Percentiles rank a stretch among this genome's conserved stretches.
These are phyloP conservation scores for Hystrix cristata DNA, from an alignment of 2,113 vertebrate species.

Conservation along the genomic window DNA sequence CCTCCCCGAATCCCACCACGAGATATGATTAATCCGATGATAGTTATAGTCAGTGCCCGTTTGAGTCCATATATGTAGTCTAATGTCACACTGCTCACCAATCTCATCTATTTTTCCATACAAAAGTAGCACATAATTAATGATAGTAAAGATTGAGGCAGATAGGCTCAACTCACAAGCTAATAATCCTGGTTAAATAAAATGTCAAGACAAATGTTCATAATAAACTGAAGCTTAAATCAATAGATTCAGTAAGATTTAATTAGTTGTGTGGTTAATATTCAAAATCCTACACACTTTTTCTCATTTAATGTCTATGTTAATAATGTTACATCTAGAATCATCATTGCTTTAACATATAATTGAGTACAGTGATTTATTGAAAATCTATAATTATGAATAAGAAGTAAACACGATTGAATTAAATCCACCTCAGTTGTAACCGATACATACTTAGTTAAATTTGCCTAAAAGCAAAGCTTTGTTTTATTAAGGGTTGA, in stretches of 20 bases:
- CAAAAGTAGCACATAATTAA: constrained; percentile 1
- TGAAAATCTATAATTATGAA: constrained; percentile 49
- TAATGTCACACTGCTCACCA: neutral
- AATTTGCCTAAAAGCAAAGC: constrained; percentile 33
- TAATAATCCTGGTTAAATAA: constrained; percentile 56
- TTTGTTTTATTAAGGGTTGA: constrained; percentile 10
- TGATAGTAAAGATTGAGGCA: neutral
- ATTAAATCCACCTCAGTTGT: neutral
- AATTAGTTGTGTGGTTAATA: constrained; percentile 63
- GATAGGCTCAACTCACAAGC: constrained; percentile 36
- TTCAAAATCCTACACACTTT: constrained; percentile 44
- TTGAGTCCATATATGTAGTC: neutral
- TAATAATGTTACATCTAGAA: constrained; percentile 43
- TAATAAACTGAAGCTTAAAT: neutral
- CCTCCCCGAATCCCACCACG: neutral
- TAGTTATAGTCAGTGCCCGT: neutral
- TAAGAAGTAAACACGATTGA: neutral
- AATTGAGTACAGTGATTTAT: constrained; percentile 37
- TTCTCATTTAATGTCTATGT: constrained; percentile 1
- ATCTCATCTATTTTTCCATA: neutral
- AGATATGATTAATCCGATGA: neutral
- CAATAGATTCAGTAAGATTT: constrained; percentile 63
- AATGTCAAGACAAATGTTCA: constrained; percentile 59
- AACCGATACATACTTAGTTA: neutral
- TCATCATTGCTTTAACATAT: constrained; percentile 1